Evolutionary conservation across 2,113 vertebrate genomes (phyloP).

Genomic region (Gallinago paraguaiae): DNA sequence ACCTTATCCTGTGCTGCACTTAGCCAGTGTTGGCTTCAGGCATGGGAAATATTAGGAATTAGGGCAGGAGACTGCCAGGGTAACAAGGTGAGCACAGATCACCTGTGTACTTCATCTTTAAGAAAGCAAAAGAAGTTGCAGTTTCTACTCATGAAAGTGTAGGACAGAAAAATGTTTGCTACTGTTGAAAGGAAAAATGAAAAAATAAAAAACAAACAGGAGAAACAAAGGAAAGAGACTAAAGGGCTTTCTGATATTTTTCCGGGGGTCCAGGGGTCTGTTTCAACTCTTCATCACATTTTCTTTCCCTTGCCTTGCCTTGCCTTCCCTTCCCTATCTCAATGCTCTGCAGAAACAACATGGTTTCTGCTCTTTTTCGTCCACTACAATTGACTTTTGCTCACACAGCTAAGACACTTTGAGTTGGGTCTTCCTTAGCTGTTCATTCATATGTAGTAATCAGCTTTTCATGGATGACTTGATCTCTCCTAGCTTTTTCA

Average conservation of each 20-base stretch:
- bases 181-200: not conserved
- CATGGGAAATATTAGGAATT: not conserved
- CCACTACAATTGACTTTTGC: not conserved
- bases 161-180: not conserved
- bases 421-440: not conserved
- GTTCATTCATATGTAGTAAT: not conserved
- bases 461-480: not conserved
- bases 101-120: not conserved
- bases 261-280: not conserved
- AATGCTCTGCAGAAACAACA: not conserved
- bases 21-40: not conserved
- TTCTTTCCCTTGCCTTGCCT: no score
- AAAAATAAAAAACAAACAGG: no score
- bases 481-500: not conserved
- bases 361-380: not conserved
- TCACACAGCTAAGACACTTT: not conserved
- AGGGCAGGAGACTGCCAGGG: not conserved
- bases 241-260: not conserved
- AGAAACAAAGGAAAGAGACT: not conserved
- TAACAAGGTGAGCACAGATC: not conserved
- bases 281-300: not conserved
- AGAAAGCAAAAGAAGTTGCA: not conserved
- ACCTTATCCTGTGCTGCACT: not conserved
- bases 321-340: not conserved
- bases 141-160: not conserved